phyloP scores from a whole-genome alignment of 2,113 vertebrate species.

The Rhea pennata region DNA sequence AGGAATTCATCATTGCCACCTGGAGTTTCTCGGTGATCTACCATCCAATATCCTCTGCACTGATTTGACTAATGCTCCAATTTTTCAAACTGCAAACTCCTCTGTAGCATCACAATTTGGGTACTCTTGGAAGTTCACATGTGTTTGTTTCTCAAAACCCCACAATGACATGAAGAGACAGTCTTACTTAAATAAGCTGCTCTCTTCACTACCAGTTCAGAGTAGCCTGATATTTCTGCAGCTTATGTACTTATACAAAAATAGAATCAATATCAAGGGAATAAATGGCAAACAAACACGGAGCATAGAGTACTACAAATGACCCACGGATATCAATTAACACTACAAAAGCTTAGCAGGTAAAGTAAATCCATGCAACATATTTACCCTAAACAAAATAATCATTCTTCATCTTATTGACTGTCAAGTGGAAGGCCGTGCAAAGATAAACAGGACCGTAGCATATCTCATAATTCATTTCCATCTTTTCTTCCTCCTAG shows the following conservation, averaged over 20 bases:
- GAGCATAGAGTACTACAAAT: neutral
- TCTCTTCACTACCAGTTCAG: neutral
- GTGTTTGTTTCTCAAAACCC: neutral
- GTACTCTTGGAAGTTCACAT: neutral
- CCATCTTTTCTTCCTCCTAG: neutral
- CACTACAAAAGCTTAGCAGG: neutral
- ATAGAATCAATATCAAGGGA: neutral
- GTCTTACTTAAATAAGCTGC: neutral
- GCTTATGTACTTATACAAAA: neutral
- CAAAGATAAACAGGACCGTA: neutral
- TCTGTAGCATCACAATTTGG: neutral
- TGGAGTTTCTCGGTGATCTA: neutral
- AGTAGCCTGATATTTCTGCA: neutral
- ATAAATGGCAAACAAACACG: neutral
- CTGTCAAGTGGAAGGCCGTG: neutral
- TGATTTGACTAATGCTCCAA: neutral
- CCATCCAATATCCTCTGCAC: neutral
- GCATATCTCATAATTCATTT: neutral
- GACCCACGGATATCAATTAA: neutral
- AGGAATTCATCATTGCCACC: neutral
- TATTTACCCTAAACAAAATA: neutral
- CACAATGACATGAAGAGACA: neutral
- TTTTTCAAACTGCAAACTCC: neutral
- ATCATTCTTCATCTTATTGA: neutral
- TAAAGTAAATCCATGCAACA: neutral